A percentile compares a stretch with the other conserved stretches of the same genome.
These are phyloP conservation scores for Gandaritis pyraliata DNA, from an alignment of 2,888 invertebrate genomes.

Conservation along the genomic window DNA sequence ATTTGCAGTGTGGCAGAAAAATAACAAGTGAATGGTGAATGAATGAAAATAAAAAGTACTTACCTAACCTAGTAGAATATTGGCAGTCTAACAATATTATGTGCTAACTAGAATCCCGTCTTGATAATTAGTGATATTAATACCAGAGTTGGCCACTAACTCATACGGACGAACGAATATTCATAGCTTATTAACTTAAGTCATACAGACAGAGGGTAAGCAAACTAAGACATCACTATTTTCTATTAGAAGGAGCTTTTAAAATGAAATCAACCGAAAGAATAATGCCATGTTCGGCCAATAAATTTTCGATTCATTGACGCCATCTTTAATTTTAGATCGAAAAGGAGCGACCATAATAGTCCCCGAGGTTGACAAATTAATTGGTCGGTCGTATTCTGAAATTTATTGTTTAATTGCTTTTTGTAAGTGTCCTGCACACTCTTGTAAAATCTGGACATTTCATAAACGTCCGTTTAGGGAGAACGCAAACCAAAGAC, in stretches of 20 bases:
- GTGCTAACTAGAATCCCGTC: too few relatives aligned
- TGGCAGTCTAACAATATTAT: too few relatives aligned
- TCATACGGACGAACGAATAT: too few relatives aligned
- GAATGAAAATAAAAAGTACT: too few relatives aligned
- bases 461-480: background rate
- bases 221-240: slow-evolving; percentile 9
- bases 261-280: slow-evolving; percentile 21
- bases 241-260: background rate
- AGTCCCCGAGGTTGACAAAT: slow-evolving; percentile 47
- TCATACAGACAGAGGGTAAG: background rate
- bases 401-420: slow-evolving; percentile 45
- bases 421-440: slow-evolving; percentile 37
- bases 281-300: slow-evolving; percentile 24
- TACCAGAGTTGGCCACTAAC: too few relatives aligned
- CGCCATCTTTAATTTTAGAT: slow-evolving; percentile 48
- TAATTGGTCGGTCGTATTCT: slow-evolving; percentile 42
- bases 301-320: slow-evolving; percentile 36
- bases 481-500: too few relatives aligned
- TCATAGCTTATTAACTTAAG: too few relatives aligned
- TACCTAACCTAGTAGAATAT: too few relatives aligned
- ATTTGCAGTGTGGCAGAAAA: background rate
- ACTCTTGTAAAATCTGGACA: slow-evolving; percentile 11
- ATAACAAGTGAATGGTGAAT: too few relatives aligned
- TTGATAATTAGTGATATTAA: too few relatives aligned
- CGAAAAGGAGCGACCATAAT: slow-evolving; percentile 51